These are phyloP conservation scores for Pseudomyrmex concolor DNA, from an alignment of 1,140 invertebrate species.

Conservation along the genomic window DNA sequence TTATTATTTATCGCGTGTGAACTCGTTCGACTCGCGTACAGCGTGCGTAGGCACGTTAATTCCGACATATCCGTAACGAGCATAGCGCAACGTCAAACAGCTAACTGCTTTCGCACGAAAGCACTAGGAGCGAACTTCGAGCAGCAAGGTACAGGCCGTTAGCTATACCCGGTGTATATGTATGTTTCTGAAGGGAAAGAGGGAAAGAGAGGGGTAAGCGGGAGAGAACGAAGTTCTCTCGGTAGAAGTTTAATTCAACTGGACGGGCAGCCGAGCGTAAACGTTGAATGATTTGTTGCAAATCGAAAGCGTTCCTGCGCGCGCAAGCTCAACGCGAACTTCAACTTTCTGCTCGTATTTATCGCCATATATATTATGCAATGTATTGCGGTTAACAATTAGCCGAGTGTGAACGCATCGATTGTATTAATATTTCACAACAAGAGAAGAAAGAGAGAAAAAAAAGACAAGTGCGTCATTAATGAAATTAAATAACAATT, in stretches of 20 bases:
- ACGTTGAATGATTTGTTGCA: constrained; percentile 81
- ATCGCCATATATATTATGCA: constrained; percentile 46
- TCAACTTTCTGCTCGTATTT: constrained; percentile 35
- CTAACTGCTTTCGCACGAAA: constrained; percentile 76
- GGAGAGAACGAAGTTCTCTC: constrained; percentile 73
- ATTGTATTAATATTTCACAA: constrained; percentile 21
- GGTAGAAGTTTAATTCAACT: constrained; percentile 81
- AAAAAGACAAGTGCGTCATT: neutral
- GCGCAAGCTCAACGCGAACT: constrained; percentile 29
- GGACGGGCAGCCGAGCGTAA: constrained; percentile 75
- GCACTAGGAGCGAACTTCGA: constrained; percentile 67
- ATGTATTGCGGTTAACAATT: constrained; percentile 16
- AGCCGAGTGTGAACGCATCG: constrained; percentile 2
- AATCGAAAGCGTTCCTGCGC: constrained; percentile 75
- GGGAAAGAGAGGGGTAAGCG: neutral
- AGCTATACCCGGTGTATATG: constrained; percentile 72
- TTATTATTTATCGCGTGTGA: constrained; percentile 18
- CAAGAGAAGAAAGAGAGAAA: neutral
- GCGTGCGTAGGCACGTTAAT: constrained; percentile 66
- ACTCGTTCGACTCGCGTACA: constrained; percentile 41
- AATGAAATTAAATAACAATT: constrained; percentile 32
- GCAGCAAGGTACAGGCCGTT: constrained; percentile 70
- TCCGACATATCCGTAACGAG: constrained; percentile 56
- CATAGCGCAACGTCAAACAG: constrained; percentile 76
- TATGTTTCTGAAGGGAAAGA: constrained; percentile 60